These are phyloP conservation scores for Echinometra lucunter DNA, from an alignment of 53 echinoderm and acorn worm species.

Conservation along the genomic window DNA sequence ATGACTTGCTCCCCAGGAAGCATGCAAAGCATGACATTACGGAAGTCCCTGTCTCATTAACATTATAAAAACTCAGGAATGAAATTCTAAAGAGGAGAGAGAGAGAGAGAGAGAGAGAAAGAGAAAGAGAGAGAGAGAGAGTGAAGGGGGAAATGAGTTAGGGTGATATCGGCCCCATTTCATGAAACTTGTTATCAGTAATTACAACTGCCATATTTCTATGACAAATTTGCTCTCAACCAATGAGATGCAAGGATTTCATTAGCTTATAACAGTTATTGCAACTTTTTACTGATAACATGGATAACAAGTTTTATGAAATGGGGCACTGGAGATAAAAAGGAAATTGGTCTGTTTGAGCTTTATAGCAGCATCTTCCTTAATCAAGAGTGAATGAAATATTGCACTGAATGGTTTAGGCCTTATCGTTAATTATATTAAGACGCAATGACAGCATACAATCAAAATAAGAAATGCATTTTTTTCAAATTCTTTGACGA, in stretches of 20 bases:
- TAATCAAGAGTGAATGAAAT: neutral
- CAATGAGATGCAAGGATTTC: too few relatives aligned
- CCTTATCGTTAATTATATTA: neutral
- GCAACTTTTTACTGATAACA: too few relatives aligned
- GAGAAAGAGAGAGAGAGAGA: too few relatives aligned
- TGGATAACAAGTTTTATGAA: too few relatives aligned
- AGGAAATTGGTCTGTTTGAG: neutral
- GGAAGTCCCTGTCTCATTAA: neutral
- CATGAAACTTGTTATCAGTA: too few relatives aligned
- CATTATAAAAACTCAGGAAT: neutral
- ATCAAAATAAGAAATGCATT: neutral
- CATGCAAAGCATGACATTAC: neutral
- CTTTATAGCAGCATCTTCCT: neutral
- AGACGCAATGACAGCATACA: neutral
- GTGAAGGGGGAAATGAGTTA: neutral
- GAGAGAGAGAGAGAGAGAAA: neutral
- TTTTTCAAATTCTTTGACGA: neutral
- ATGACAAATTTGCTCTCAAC: too few relatives aligned
- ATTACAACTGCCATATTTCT: too few relatives aligned
- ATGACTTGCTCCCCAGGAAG: neutral
- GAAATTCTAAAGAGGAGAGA: too few relatives aligned
- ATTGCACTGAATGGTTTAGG: neutral
- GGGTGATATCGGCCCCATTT: too few relatives aligned
- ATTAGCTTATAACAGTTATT: too few relatives aligned
- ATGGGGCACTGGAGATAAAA: too few relatives aligned